Percentiles rank a stretch among this genome's conserved stretches.
These are phyloP conservation scores for Lytechinus variegatus DNA, from an alignment of 35 echinoderm and acorn worm genomes.

Conservation along the genomic window DNA sequence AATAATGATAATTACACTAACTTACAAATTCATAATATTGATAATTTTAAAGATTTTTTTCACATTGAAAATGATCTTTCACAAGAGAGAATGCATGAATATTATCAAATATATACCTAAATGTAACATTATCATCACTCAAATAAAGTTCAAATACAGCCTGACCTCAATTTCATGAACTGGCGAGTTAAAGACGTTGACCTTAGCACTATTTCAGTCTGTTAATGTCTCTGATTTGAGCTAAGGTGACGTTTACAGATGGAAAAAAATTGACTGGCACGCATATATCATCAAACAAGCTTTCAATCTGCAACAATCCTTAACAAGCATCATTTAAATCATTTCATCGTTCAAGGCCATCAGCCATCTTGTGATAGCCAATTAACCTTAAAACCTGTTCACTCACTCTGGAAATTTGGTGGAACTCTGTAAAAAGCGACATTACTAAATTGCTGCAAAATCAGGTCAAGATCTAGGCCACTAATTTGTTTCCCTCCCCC, in stretches of 20 bases:
- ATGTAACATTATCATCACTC: neutral
- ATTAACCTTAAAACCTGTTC: neutral
- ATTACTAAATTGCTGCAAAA: neutral
- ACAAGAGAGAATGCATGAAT: too few relatives aligned
- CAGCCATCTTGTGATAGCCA: neutral
- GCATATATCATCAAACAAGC: neutral
- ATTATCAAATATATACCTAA: neutral
- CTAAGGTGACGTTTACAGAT: neutral
- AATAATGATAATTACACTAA: too few relatives aligned
- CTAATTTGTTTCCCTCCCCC: slow-evolving; percentile 16
- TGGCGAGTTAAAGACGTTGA: neutral
- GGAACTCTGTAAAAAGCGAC: neutral
- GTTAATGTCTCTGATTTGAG: neutral
- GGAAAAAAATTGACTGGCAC: neutral
- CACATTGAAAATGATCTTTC: too few relatives aligned
- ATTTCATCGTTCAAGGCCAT: neutral
- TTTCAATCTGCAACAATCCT: neutral
- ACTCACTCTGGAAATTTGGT: neutral
- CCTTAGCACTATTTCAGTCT: neutral
- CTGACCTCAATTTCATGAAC: slow-evolving; percentile 5
- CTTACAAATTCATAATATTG: too few relatives aligned
- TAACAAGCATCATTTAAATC: neutral
- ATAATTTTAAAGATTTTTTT: too few relatives aligned
- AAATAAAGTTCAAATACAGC: neutral
- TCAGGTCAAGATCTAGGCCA: neutral